phyloP scores from a whole-genome alignment of 30 jellyfish, hydroid and myxozoan genomes.

The Phacellophora camtschatica region DNA sequence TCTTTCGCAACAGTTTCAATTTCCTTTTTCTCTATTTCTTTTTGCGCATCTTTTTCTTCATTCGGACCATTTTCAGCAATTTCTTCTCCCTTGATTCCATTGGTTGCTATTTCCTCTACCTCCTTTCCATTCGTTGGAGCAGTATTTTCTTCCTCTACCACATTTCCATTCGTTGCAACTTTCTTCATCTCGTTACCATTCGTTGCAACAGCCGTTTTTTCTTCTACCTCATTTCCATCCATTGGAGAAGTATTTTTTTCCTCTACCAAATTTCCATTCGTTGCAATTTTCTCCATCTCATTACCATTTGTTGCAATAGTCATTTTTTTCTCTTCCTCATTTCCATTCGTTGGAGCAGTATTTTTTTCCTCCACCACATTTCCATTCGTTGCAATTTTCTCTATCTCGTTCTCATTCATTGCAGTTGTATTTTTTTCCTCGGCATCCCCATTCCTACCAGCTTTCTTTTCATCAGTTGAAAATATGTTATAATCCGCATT shows the following conservation, averaged over 20 bases:
- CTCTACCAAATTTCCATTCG: background rate
- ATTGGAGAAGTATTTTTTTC: background rate
- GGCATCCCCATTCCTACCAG: background rate
- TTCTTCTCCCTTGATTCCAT: too few species aligned
- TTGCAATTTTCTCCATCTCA: background rate
- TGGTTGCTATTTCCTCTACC: too few species aligned
- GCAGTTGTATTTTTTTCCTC: background rate
- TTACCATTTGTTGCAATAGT: background rate
- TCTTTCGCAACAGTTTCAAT: too few species aligned
- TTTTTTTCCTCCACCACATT: background rate
- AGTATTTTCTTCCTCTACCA: too few species aligned
- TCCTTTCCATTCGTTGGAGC: too few species aligned
- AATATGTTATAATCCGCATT: background rate
- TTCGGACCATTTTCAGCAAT: too few species aligned
- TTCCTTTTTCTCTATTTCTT: too few species aligned
- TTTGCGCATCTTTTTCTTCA: too few species aligned
- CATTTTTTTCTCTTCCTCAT: background rate
- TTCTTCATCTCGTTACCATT: too few species aligned
- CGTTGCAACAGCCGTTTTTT: too few species aligned
- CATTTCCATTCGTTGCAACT: too few species aligned
- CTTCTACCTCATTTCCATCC: background rate
- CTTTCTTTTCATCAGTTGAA: background rate
- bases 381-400: background rate
- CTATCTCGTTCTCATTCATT: background rate
- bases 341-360: background rate